Percentiles rank a stretch among this genome's conserved stretches.
Evolutionary conservation across 2,888 invertebrate species (phyloP).

Genomic region (Chrysomela aeneicollis): DNA sequence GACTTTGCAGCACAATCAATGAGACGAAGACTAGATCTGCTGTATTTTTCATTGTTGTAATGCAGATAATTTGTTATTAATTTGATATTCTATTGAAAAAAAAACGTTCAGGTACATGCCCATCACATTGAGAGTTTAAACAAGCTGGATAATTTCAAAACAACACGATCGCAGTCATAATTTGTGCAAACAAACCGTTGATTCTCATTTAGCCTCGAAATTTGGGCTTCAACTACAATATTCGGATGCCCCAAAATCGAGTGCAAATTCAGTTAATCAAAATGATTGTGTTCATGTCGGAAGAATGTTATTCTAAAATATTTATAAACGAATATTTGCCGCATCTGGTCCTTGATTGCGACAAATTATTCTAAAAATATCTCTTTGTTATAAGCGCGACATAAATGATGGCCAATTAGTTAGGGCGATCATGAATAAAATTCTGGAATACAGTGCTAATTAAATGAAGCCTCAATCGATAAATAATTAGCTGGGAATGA

Average conservation of each 20-base stretch:
- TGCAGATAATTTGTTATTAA: no score
- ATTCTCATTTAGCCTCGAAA: no score
- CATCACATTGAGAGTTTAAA: no score
- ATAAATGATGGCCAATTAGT: not conserved
- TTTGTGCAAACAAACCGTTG: no score
- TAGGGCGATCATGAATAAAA: not conserved
- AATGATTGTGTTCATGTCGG: not conserved
- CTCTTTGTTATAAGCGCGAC: not conserved
- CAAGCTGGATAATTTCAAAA: no score
- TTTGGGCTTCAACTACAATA: not conserved
- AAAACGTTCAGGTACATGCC: no score
- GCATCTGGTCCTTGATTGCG: slow-evolving; percentile 2
- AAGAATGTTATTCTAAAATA: not conserved
- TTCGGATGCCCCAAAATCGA: not conserved
- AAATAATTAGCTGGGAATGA: not conserved
- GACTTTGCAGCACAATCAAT: no score
- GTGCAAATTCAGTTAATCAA: not conserved
- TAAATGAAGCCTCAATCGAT: not conserved
- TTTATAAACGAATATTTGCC: not conserved
- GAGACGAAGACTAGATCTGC: no score
- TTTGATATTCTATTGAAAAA: no score
- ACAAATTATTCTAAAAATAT: slow-evolving; percentile 3
- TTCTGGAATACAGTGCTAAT: not conserved
- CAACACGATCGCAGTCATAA: no score
- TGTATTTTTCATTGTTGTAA: no score